phyloP scores from a whole-genome alignment of 2,113 vertebrate species.

The Acrocephalus kingi region DNA sequence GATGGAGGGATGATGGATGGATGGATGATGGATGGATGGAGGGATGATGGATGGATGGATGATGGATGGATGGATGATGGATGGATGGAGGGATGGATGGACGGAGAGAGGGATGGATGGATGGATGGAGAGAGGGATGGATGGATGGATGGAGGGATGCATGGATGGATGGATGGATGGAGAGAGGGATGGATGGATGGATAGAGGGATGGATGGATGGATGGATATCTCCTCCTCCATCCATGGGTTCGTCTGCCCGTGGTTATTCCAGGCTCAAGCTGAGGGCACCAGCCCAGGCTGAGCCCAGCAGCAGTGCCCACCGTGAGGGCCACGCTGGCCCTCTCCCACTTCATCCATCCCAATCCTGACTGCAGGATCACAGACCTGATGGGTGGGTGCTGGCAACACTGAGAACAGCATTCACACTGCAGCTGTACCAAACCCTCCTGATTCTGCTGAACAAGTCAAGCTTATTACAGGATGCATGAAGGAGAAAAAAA shows the following conservation, averaged over 20 bases:
- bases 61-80: no score
- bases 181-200: no score
- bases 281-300: neutral
- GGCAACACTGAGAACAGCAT: neutral
- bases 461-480: neutral
- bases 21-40: no score
- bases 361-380: neutral
- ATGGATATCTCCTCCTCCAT: neutral
- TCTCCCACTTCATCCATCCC: neutral
- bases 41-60: no score
- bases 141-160: no score
- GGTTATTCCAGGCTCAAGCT: neutral
- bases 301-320: neutral
- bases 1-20: no score
- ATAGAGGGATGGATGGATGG: no score
- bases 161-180: no score
- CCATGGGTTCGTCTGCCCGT: neutral
- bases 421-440: neutral
- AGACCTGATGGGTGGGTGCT: neutral
- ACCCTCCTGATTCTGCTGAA: neutral
- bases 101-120: no score
- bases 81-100: no score
- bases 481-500: neutral
- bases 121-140: no score
- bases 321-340: fast-evolving